Conservation (phyloP, 2,888 invertebrate species). For the Cerceris ruficornis region DNA sequence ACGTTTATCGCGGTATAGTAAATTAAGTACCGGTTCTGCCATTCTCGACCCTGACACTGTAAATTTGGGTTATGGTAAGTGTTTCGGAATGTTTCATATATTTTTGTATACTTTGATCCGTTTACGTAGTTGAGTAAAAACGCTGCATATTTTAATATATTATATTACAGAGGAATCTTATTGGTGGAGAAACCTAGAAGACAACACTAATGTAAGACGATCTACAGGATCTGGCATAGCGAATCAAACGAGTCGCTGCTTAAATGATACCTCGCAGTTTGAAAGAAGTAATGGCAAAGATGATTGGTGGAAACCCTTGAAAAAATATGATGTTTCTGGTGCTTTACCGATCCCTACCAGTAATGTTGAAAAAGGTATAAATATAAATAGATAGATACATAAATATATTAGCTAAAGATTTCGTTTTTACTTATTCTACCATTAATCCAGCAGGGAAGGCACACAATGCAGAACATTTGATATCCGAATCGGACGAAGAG, state of each 20-base stretch:
- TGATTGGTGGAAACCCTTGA: conserved; percentile 62
- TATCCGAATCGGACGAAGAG: conserved; percentile 55
- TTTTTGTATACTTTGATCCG: background rate
- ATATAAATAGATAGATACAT: background rate
- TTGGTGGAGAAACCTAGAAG: conserved; percentile 59
- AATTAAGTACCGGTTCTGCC: conserved; percentile 32
- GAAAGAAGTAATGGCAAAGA: background rate
- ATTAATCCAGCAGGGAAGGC: conserved; percentile 5
- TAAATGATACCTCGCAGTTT: conserved; percentile 42
- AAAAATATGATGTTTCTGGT: background rate
- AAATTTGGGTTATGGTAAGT: conserved; percentile 42
- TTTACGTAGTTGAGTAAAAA: background rate
- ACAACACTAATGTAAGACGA: conserved; percentile 32
- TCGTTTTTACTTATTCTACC: background rate
- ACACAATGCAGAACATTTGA: background rate
- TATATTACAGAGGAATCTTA: conserved; percentile 46
- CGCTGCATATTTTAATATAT: background rate
- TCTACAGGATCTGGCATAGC: conserved; percentile 12
- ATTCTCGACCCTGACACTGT: conserved; percentile 55
- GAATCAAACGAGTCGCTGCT: conserved; percentile 35
- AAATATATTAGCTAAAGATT: background rate
- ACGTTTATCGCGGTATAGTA: conserved; percentile 34
- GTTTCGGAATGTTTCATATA: background rate
- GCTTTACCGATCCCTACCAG: background rate
- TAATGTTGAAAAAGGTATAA: background rate